These are phyloP conservation scores for Mobula birostris DNA, from an alignment of 2,113 vertebrate genomes.

Conservation along the genomic window DNA sequence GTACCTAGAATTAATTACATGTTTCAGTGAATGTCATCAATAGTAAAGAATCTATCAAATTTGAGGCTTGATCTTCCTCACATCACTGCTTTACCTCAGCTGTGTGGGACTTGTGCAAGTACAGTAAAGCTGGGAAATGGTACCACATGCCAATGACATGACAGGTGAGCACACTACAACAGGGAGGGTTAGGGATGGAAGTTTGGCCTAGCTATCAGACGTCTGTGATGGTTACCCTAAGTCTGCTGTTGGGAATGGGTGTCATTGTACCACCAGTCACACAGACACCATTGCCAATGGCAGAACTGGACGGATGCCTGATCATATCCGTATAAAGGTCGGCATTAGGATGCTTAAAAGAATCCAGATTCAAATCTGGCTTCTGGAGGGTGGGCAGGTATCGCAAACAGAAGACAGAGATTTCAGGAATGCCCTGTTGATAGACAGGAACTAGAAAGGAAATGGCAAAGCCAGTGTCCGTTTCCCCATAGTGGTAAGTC, in stretches of 20 bases:
- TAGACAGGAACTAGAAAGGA: slow-evolving; percentile 16
- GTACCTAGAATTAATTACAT: background rate
- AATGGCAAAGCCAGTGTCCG: slow-evolving; percentile 1
- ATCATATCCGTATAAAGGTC: slow-evolving; percentile 25
- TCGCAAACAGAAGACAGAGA: background rate
- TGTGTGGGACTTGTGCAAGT: background rate
- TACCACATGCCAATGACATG: background rate
- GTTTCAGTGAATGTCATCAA: background rate
- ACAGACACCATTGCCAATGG: background rate
- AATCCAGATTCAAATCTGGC: background rate
- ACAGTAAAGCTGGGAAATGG: background rate
- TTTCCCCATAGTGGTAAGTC: slow-evolving; percentile 2
- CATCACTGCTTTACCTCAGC: background rate
- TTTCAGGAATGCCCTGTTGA: slow-evolving; percentile 1
- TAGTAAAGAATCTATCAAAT: background rate
- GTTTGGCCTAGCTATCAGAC: background rate
- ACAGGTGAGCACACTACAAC: background rate
- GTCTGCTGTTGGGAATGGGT: background rate
- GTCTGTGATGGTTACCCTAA: background rate
- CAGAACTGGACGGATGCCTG: background rate
- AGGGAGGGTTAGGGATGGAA: background rate
- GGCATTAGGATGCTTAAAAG: background rate
- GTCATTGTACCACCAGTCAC: background rate
- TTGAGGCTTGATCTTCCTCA: background rate
- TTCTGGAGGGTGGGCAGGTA: background rate